Percentiles rank a stretch among this genome's conserved stretches.
phyloP scores from a whole-genome alignment of 2,888 invertebrate genomes.

The Acanthococcus lagerstroemiae region DNA sequence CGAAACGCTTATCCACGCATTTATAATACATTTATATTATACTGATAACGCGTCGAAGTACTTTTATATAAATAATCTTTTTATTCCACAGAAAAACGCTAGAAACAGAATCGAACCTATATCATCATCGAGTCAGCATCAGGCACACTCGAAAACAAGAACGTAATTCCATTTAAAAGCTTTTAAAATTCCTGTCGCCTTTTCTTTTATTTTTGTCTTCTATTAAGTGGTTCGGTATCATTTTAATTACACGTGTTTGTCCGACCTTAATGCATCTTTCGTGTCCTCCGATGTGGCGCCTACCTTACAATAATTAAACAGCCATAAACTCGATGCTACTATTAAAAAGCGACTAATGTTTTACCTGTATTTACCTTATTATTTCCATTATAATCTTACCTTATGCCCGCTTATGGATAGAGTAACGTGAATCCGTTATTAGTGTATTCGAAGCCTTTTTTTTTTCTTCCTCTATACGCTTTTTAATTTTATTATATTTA shows the following conservation, averaged over 20 bases:
- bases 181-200: conserved; percentile 35
- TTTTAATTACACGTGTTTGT: conserved; percentile 33
- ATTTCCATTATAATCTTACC: conserved; percentile 29
- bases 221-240: conserved; percentile 31
- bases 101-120: no score
- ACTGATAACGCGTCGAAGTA: no score
- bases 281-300: conserved; percentile 29
- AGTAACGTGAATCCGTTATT: conserved; percentile 25
- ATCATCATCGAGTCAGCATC: neutral
- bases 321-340: conserved; percentile 31
- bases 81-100: no score
- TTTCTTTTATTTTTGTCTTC: conserved; percentile 31
- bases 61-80: no score
- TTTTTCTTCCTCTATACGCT: neutral
- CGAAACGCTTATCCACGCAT: no score
- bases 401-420: conserved; percentile 17
- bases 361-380: conserved; percentile 30
- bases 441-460: conserved; percentile 1
- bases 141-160: conserved; percentile 8
- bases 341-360: conserved; percentile 28
- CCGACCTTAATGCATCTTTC: conserved; percentile 32
- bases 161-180: conserved; percentile 34
- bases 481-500: conserved; percentile 24
- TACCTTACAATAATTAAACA: conserved; percentile 31
- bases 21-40: no score